Evolutionary conservation across 2,888 invertebrate genomes (phyloP), one percentile per base, ranked within the genome.

Genomic region (Plemyria rubiginata): DNA sequence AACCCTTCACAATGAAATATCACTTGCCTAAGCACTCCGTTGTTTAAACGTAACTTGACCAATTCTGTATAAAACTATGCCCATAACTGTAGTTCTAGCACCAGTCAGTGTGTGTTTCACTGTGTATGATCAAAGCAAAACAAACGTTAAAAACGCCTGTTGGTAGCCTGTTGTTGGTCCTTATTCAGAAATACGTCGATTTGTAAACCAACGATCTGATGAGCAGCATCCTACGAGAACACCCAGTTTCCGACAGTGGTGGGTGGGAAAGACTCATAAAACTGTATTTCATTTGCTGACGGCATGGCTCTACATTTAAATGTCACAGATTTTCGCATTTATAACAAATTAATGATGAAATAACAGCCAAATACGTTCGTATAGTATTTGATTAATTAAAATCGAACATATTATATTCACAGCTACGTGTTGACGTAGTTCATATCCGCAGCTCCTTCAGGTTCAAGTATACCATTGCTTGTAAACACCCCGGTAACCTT

Each of bases 401-500:
- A 45, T 54, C 36, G 28, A 52, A 29, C 32, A 0, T 32, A 22
- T 48, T 28, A 22, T 49, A 56, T 54, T 59, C 16, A 52, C 15
- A 38, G 45, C 48, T 52, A 28, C 29, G 53, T 49, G 41, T 40
- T 53, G 51, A 52, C 8, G 41, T 52, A 54, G 12, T 40, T 48
- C 38, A 57, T 59, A 63, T 64, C 62, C 57, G 58, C 45, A 60
- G 51, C 53, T 59, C 32, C 49, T 48, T 15, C 38, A 52, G 52
- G 41, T 45, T 48, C 29, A 45, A 59, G 45, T 45, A 66, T 49
- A 49, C 38, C 36, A 45, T 63, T 68, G 61, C 54, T 60, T 60
- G 56, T 59, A 70, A 65, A 68, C 61, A 70, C 46, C 29, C 36
- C 52, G 48, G 55, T 61, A 74, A 70, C 77, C 78, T 78, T 75